Base-by-base conservation (phyloP, 2,888 invertebrate genomes). In the Drosophila longiperda region DNA sequence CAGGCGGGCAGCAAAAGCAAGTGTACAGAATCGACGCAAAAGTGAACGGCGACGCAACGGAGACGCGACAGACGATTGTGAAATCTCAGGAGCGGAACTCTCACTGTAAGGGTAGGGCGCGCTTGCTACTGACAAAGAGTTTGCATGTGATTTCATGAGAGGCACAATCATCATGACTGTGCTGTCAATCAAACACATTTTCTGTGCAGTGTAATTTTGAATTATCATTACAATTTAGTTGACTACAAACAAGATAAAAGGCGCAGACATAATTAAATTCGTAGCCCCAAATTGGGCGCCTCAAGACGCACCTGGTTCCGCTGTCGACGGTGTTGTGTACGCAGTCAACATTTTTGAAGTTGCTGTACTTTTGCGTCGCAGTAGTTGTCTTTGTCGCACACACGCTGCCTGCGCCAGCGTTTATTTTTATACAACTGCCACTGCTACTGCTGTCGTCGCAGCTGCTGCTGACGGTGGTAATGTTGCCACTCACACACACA, bases 351-450 rank as follows among this genome's bases (percentile, higher is more conserved):
- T 89, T 90, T 82, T 83, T 81, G 91, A 82, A 88, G 80, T 91
- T 83, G 84, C 91, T 90, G 90, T 89, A 89, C 90, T 90, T 89
- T 78, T 82, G 82, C 74, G 87, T 82, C 87, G 91, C 88, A 81
- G 88, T 90, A 85, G 90, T 87, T 87, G 87, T 88, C 90, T 91
- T 82, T 71, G 66, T 90, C 75, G 45, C 90, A 82, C 91, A 64
- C 70, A 72, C 58, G 84, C 85, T 78, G 86, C 86, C 82, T 73
- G 62, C 90, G 90, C 90, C 76, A 82, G 82, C 83, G 83, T 83
- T 83, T 84, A 84, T 84, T 84, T 84, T 90, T 83, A 90, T 86
- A 88, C 90, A 69, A 81, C 78, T 65, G 85, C 85, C 54, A 75
- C 88, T 71, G 85, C 88, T 61, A 74, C 88, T 71, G 90, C 90